Conservation (phyloP, 2,888 invertebrate genomes). For the Mechanitis mazaeus region DNA sequence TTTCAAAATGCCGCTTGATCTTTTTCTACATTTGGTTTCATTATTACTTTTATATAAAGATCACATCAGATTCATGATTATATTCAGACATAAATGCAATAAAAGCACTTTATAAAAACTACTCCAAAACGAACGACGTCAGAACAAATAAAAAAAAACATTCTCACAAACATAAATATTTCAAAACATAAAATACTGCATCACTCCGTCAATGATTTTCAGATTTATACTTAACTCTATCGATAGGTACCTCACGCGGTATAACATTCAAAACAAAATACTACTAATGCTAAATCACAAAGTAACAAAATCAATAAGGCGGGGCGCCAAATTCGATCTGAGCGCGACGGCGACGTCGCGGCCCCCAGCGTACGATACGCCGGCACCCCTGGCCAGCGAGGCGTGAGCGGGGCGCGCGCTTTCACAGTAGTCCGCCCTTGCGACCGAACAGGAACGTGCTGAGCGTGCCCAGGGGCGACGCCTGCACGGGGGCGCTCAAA, state of each 20-base stretch:
- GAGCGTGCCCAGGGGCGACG: constrained; percentile 82
- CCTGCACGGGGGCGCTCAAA: constrained; percentile 42
- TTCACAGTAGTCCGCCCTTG: constrained; percentile 85
- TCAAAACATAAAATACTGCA: constrained; percentile 43
- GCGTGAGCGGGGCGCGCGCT: constrained; percentile 6
- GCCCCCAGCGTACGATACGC: constrained; percentile 13
- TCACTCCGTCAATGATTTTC: constrained; percentile 30
- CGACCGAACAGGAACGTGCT: constrained; percentile 88
- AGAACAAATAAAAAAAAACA: constrained; percentile 46
- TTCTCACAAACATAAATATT: constrained; percentile 39
- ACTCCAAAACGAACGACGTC: constrained; percentile 56
- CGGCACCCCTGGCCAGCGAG: constrained; percentile 17
- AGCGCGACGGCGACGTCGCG: constrained; percentile 17
- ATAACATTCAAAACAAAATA: constrained; percentile 30
- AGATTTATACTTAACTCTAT: constrained; percentile 23
- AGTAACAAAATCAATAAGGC: constrained; percentile 37
- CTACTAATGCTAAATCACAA: constrained; percentile 44
- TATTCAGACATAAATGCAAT: constrained; percentile 57
- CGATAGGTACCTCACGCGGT: constrained; percentile 35
- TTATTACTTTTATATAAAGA: constrained; percentile 17
- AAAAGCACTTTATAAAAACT: constrained; percentile 44
- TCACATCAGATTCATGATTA: constrained; percentile 24
- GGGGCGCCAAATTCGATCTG: constrained; percentile 23
- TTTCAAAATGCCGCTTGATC: constrained; percentile 34
- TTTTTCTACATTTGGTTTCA: constrained; percentile 10